phyloP scores from a whole-genome alignment of 2,888 invertebrate species.

The Rhagophthalmus giganteus region DNA sequence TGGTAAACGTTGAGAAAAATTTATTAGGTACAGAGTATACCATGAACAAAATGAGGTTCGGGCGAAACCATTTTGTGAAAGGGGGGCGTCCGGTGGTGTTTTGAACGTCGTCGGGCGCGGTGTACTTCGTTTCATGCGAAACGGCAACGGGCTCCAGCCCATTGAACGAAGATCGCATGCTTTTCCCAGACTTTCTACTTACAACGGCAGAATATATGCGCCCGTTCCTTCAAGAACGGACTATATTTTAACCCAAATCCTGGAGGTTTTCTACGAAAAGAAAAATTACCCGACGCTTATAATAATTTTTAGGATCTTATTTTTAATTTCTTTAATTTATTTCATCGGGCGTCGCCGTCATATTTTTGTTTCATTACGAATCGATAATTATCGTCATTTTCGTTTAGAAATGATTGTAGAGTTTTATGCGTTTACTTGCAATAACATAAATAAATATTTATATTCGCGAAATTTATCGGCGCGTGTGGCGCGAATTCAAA shows the following conservation, averaged over 20 bases:
- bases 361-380: too few species aligned
- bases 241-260: slow-evolving; percentile 5
- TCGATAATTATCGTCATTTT: too few species aligned
- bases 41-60: slow-evolving; percentile 58
- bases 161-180: slow-evolving; percentile 9
- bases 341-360: too few species aligned
- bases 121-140: slow-evolving; percentile 33
- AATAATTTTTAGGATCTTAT: too few species aligned
- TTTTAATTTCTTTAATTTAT: too few species aligned
- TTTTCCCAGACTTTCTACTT: slow-evolving; percentile 27
- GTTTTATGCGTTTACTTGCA: too few species aligned
- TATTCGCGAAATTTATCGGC: too few species aligned
- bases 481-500: slow-evolving; percentile 37
- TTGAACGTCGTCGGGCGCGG: slow-evolving; percentile 48
- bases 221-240: slow-evolving; percentile 7
- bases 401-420: too few species aligned
- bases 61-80: slow-evolving; percentile 55
- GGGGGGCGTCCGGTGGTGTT: slow-evolving; percentile 51
- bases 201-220: background rate
- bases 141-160: slow-evolving; percentile 22
- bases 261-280: too few species aligned
- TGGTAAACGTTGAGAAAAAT: slow-evolving; percentile 51
- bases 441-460: too few species aligned
- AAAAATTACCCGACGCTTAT: background rate
- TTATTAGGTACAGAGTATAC: slow-evolving; percentile 52